A percentile compares a stretch with the other conserved stretches of the same genome.
Evolutionary conservation across 2,113 vertebrate species (phyloP).

Genomic region (Casuarius casuarius): DNA sequence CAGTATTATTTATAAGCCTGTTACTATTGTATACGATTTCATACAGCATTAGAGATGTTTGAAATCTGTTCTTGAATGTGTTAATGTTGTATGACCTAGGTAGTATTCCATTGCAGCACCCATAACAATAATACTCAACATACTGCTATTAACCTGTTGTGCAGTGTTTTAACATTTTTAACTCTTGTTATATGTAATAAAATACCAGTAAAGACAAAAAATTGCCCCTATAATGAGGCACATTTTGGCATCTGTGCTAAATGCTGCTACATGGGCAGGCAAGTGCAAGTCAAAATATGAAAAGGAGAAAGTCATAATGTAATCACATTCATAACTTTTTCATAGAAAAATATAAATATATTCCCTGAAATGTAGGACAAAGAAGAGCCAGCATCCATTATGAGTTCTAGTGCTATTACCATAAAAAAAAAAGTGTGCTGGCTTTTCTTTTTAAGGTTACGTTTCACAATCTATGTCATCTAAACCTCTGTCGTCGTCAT

Average conservation of each 20-base stretch:
- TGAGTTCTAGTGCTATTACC: slow-evolving; percentile 64
- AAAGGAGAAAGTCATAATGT: slow-evolving; percentile 67
- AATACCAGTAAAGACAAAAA: slow-evolving; percentile 74
- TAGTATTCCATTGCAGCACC: slow-evolving; percentile 74
- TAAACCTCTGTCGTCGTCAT: slow-evolving; percentile 39
- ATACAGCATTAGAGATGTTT: slow-evolving; percentile 44
- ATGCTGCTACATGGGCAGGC: slow-evolving; percentile 74
- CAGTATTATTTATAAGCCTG: slow-evolving; percentile 41
- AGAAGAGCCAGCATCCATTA: slow-evolving; percentile 65
- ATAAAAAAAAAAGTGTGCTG: slow-evolving; percentile 26
- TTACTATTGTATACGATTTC: slow-evolving; percentile 45
- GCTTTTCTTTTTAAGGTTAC: slow-evolving; percentile 58
- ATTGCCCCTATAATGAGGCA: slow-evolving; percentile 77
- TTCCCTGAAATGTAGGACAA: slow-evolving; percentile 82
- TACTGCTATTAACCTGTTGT: slow-evolving; percentile 63
- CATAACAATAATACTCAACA: slow-evolving; percentile 71
- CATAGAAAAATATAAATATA: slow-evolving; percentile 85
- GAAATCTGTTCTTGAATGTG: slow-evolving; percentile 44
- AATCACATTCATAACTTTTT: slow-evolving; percentile 79
- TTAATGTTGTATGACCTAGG: slow-evolving; percentile 56
- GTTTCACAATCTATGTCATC: slow-evolving; percentile 6
- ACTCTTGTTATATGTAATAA: slow-evolving; percentile 70
- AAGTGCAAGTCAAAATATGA: slow-evolving; percentile 78
- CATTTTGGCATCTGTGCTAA: slow-evolving; percentile 80
- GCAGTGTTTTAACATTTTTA: slow-evolving; percentile 57